Conservation (phyloP, 1,140 invertebrate species). For the Zaprionus capensis region DNA sequence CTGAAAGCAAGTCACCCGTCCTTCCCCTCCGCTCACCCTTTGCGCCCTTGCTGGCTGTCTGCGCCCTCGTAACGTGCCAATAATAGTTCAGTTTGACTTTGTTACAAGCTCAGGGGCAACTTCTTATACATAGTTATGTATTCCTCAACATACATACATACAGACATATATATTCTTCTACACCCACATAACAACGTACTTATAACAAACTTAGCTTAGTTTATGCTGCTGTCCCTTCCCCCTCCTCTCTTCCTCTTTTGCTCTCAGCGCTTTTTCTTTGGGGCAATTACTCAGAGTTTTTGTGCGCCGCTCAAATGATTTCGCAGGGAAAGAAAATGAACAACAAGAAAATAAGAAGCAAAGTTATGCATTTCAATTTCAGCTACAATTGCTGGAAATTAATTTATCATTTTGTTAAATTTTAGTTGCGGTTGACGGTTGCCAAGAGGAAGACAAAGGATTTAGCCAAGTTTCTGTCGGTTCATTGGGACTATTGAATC, state of each 20-base stretch:
- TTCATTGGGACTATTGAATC: slow-evolving; percentile 19
- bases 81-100: slow-evolving; percentile 75
- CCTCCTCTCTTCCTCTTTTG: slow-evolving; percentile 3
- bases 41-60: slow-evolving; percentile 3
- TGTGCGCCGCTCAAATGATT: slow-evolving; percentile 41
- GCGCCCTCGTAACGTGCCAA: slow-evolving; percentile 53
- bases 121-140: slow-evolving; percentile 50
- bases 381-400: slow-evolving; percentile 59
- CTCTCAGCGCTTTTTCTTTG: slow-evolving; percentile 26
- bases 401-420: slow-evolving; percentile 58
- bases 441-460: slow-evolving; percentile 4
- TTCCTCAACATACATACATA: not conserved
- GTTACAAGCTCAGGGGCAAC: slow-evolving; percentile 51
- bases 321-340: slow-evolving; percentile 26
- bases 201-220: slow-evolving; percentile 42
- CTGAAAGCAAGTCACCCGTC: not conserved
- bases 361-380: slow-evolving; percentile 65
- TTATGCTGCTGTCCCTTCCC: slow-evolving; percentile 23
- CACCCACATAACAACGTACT: slow-evolving; percentile 30
- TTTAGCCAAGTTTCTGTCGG: not conserved
- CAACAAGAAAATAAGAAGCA: slow-evolving; percentile 29
- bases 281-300: slow-evolving; percentile 77
- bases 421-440: slow-evolving; percentile 32
- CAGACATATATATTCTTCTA: not conserved
- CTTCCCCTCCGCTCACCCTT: not conserved